Base-by-base conservation (phyloP, 2,797 vertebrate genomes). In the Artibeus jamaicensis region DNA sequence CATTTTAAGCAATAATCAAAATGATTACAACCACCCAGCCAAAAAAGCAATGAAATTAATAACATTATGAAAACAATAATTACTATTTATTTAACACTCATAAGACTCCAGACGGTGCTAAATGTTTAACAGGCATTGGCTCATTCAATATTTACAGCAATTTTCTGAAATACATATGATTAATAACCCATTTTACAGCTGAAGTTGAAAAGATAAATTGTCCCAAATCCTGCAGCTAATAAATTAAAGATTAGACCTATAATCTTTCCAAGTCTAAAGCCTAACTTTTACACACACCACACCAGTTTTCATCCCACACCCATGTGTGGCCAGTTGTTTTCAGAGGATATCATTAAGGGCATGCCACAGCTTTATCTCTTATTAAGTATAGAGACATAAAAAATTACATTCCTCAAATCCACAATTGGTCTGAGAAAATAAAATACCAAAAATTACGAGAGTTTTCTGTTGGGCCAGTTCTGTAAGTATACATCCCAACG, bases 1-100 rank as follows among this genome's bases (percentile, higher is more conserved):
- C 68, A 70, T 32, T 92, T 44, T 78, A 65, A 97, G 12, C 10
- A 95, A 83, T 82, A 89, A 79, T 78, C 24, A 91, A 96, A 95
- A 95, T 59, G 3, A 82, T 77, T 93, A 14, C 1, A 91, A 37
- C 9, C 14, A 6, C 48, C 26, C 24, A 84, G 24, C n/a, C 42
- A 89, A 74, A 34, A 88, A 92, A 88, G 94, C 74, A 81, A 34
- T 68, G 12, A 87, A 91, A 91, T 94, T 62, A 90, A 24, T 85
- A 87, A 94, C 86, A 81, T 70, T 77, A 87, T 74, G 10, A 81
- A 92, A 89, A 90, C 73, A 91, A 67, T 71, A 83, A 86, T 55
- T 46, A 88, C 37, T 57, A 83, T 76, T 67, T 86, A 70, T 90
- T n/a, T 34, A 91, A 50, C 39, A 92, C 18, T 93, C 57, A 91